These are phyloP conservation scores for Drosophila pegasa DNA, from an alignment of 2,888 invertebrate species.

Conservation along the genomic window DNA sequence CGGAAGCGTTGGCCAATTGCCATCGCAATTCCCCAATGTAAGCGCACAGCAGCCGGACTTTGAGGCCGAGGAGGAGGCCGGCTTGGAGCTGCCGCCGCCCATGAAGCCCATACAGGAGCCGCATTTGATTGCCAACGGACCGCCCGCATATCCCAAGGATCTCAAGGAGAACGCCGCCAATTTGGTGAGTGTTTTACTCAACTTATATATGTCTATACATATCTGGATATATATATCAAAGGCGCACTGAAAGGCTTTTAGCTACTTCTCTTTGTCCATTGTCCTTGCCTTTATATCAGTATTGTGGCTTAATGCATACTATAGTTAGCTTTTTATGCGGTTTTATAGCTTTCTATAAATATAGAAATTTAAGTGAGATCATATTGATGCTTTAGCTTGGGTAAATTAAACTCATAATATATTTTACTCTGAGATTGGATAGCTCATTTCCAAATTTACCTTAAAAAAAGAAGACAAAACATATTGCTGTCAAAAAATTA, in stretches of 20 bases:
- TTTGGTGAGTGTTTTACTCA: slow-evolving; percentile 85
- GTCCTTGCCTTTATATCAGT: not conserved
- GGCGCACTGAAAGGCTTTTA: not conserved
- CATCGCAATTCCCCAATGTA: slow-evolving; percentile 64
- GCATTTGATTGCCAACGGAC: slow-evolving; percentile 84
- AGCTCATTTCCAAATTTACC: not conserved
- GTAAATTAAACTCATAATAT: not conserved
- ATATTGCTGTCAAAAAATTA: not conserved
- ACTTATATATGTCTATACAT: not conserved
- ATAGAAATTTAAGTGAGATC: not conserved
- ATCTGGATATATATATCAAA: not conserved
- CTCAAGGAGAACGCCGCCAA: slow-evolving; percentile 87
- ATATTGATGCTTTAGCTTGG: not conserved
- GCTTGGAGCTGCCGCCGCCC: slow-evolving; percentile 95
- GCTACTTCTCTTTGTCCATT: too few relatives aligned
- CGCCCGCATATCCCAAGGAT: slow-evolving; percentile 85
- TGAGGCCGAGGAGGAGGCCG: slow-evolving; percentile 90
- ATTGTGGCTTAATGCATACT: not conserved
- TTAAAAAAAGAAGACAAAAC: not conserved
- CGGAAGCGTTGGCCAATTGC: slow-evolving; percentile 55
- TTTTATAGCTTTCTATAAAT: not conserved
- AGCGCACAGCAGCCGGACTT: slow-evolving; percentile 81
- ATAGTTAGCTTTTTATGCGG: not conserved
- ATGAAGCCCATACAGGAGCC: slow-evolving; percentile 96
- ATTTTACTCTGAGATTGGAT: not conserved